phyloP scores from a whole-genome alignment of 2,797 vertebrate species.

The Eulemur mongoz region DNA sequence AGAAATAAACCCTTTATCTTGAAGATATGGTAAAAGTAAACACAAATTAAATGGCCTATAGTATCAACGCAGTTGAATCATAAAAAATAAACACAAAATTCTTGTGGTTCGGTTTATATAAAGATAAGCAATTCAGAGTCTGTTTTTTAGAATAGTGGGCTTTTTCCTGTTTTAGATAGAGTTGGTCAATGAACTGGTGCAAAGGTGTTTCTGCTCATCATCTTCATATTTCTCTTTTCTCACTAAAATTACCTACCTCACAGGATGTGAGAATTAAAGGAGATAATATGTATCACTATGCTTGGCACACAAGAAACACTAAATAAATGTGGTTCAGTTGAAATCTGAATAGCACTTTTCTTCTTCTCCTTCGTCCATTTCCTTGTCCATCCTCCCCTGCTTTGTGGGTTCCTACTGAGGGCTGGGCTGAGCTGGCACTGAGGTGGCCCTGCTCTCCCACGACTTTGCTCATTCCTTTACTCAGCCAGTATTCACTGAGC shows the following conservation, averaged over 20 bases:
- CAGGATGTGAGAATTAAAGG: neutral
- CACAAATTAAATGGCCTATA: neutral
- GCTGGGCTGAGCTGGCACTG: neutral
- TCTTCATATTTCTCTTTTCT: neutral
- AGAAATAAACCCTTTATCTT: conserved; percentile 29
- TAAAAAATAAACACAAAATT: conserved; percentile 41
- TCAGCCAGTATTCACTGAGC: neutral
- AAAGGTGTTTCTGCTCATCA: neutral
- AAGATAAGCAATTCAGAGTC: neutral
- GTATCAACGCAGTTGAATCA: neutral
- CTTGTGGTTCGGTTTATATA: neutral
- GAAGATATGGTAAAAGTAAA: neutral
- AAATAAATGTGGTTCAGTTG: neutral
- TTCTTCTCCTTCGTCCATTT: neutral
- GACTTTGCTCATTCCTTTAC: neutral
- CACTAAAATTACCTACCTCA: neutral
- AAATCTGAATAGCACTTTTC: neutral
- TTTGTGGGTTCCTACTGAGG: neutral
- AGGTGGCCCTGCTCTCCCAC: neutral
- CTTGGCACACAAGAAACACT: neutral
- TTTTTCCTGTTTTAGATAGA: conserved; percentile 7
- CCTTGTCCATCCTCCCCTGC: neutral
- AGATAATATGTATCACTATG: neutral
- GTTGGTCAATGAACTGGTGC: neutral
- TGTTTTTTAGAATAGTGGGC: neutral